Conservation (phyloP, 1,140 invertebrate species). For the Aricia agestis region DNA sequence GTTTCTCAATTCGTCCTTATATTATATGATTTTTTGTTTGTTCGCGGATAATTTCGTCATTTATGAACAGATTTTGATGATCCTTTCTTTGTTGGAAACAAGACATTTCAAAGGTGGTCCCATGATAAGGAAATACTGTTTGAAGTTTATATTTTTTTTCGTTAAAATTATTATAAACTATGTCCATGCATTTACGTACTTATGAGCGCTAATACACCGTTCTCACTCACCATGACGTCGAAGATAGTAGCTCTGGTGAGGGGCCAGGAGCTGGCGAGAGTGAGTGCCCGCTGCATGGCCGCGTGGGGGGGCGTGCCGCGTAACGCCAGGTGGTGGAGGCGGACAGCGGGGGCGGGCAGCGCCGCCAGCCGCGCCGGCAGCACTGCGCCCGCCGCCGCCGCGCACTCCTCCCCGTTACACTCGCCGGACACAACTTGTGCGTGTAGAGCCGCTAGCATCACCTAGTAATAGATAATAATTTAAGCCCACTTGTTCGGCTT, state of each 20-base stretch:
- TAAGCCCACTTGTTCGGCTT: too few species aligned
- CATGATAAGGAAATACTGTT: too few species aligned
- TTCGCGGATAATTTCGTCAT: too few species aligned
- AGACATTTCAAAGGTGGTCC: too few species aligned
- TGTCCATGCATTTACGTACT: too few species aligned
- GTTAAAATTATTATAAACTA: too few species aligned
- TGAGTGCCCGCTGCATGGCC: constrained; percentile 95
- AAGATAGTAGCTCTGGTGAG: constrained; percentile 95
- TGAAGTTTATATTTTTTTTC: too few species aligned
- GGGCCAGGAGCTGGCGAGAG: constrained; percentile 95
- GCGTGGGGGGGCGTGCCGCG: constrained; percentile 88
- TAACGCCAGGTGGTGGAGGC: constrained; percentile 75
- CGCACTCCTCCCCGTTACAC: constrained; percentile 84
- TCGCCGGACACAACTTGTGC: constrained; percentile 94
- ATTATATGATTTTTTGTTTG: too few species aligned
- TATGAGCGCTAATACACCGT: background rate
- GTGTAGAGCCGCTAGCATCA: constrained; percentile 95
- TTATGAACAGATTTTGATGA: too few species aligned
- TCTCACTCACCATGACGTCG: constrained; percentile 87
- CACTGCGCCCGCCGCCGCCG: constrained; percentile 86
- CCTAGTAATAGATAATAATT: constrained; percentile 71
- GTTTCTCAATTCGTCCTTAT: too few species aligned
- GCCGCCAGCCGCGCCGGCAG: constrained; percentile 88
- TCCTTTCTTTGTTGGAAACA: too few species aligned
- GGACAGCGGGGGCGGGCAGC: constrained; percentile 85